Conservation (phyloP, 2,113 vertebrate genomes). For the Limanda limanda region DNA sequence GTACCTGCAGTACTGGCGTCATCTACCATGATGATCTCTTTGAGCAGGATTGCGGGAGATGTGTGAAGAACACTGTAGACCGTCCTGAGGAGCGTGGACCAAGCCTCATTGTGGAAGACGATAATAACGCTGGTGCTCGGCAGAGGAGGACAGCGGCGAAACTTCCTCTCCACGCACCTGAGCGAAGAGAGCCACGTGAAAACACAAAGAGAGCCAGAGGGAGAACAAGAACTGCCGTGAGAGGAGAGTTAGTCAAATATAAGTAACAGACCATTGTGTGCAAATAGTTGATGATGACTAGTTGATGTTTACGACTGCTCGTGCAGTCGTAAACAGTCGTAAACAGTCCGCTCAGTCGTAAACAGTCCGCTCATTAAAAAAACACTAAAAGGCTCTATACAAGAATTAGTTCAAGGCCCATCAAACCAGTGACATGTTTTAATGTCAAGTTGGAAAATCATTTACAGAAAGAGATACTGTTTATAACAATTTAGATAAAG, state of each 20-base stretch:
- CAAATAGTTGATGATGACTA: no score
- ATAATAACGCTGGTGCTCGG: conserved; percentile 93
- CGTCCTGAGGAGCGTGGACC: conserved; percentile 91
- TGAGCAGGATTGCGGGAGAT: conserved; percentile 88
- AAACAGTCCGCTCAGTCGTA: no score
- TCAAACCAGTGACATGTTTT: not conserved
- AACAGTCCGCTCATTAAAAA: not conserved
- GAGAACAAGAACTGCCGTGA: not conserved
- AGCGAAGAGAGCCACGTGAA: not conserved
- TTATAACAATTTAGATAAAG: not conserved
- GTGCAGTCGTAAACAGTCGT: no score
- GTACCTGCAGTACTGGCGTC: conserved; percentile 93
- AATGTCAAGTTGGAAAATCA: not conserved
- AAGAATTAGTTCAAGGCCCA: not conserved
- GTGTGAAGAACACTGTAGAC: conserved; percentile 94
- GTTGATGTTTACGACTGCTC: no score
- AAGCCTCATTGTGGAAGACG: conserved; percentile 94
- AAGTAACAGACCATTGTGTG: not conserved
- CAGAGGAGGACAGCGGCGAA: conserved; percentile 89
- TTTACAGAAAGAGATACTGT: not conserved
- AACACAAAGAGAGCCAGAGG: not conserved
- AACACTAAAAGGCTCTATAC: not conserved
- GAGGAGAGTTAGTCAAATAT: not conserved
- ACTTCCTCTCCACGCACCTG: conserved; percentile 92
- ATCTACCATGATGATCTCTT: conserved; percentile 93